Percentiles rank a stretch among this genome's conserved stretches.
Conservation (phyloP, 2,113 vertebrate species). For the Macquaria australasica region DNA sequence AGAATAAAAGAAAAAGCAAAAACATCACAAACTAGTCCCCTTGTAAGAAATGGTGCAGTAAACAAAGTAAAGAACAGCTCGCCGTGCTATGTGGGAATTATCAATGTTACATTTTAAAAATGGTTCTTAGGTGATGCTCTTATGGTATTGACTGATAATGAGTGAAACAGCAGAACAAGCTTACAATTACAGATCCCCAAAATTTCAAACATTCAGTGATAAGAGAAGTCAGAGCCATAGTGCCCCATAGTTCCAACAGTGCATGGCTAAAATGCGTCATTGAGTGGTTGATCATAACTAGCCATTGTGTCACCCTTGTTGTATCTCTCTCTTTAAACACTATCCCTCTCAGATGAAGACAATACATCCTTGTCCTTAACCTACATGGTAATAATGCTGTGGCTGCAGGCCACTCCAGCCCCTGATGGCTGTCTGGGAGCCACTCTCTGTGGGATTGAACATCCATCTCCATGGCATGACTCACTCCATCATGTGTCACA, state of each 20-base stretch:
- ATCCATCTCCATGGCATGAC: constrained; percentile 73
- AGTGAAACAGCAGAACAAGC: constrained; percentile 1
- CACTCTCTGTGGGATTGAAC: constrained; percentile 73
- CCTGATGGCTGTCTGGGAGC: constrained; percentile 70
- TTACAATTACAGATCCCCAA: constrained; percentile 4
- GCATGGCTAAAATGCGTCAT: constrained; percentile 19
- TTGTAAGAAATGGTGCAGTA: constrained; percentile 22
- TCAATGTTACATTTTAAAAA: constrained; percentile 14
- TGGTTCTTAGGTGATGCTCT: background rate
- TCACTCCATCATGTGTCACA: constrained; percentile 78
- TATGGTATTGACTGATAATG: constrained; percentile 10
- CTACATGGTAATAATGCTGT: constrained; percentile 62
- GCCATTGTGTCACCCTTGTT: constrained; percentile 28
- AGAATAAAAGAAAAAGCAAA: constrained; percentile 11
- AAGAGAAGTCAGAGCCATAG: constrained; percentile 10
- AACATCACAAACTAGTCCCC: constrained; percentile 33
- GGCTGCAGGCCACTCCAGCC: constrained; percentile 58
- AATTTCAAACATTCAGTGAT: constrained; percentile 13
- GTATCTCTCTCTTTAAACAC: constrained; percentile 56
- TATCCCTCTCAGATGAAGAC: constrained; percentile 48
- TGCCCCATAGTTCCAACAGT: constrained; percentile 6
- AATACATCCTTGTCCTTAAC: constrained; percentile 68
- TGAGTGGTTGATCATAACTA: constrained; percentile 31
- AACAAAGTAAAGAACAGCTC: constrained; percentile 19
- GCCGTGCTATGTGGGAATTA: constrained; percentile 3